Conservation (phyloP, 2,113 vertebrate genomes). For the Cryptomyrus ogoouensis region DNA sequence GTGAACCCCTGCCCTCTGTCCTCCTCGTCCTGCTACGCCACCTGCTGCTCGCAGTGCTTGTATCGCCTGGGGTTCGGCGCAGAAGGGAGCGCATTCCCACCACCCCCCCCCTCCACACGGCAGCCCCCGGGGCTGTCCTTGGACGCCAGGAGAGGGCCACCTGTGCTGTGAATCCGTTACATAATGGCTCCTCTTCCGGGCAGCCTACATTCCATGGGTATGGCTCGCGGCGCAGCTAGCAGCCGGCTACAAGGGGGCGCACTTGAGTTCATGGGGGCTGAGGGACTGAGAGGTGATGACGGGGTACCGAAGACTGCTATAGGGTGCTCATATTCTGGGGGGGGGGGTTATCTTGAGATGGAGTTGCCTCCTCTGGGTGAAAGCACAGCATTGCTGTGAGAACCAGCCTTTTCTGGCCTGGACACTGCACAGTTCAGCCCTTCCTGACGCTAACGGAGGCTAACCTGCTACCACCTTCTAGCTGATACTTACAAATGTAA, state of each 20-base stretch:
- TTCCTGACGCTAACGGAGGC: background rate
- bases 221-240: background rate
- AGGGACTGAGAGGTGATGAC: background rate
- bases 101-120: background rate
- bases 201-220: background rate
- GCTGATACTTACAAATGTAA: background rate
- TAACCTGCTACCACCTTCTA: background rate
- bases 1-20: background rate
- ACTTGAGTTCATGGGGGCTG: background rate
- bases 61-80: background rate
- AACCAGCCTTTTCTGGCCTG: background rate
- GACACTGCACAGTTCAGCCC: background rate
- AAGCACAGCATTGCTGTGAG: background rate
- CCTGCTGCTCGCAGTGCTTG: background rate
- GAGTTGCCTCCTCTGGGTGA: background rate
- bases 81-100: background rate
- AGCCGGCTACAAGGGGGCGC: background rate
- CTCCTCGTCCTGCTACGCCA: background rate
- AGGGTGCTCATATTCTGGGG: background rate
- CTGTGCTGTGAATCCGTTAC: conserved; percentile 13
- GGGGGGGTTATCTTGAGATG: background rate
- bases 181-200: background rate
- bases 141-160: background rate
- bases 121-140: conserved; percentile 11
- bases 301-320: background rate